These are phyloP conservation scores for Coptotermes formosanus DNA, from an alignment of 1,140 invertebrate genomes.

Conservation along the genomic window DNA sequence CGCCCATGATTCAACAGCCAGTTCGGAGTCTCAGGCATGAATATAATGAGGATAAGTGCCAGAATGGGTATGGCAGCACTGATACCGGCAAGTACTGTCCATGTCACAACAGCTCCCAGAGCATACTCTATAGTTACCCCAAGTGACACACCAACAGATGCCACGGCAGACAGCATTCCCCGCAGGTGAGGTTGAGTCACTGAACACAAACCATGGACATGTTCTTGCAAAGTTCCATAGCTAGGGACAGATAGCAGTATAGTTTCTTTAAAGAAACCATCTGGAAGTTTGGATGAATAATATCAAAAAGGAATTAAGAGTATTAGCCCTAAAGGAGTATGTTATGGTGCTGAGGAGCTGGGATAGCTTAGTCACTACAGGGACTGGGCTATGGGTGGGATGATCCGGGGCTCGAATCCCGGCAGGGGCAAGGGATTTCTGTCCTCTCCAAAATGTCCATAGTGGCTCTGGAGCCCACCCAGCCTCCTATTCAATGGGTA, in stretches of 20 bases:
- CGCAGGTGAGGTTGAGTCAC: constrained; percentile 67
- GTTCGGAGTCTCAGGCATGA: constrained; percentile 70
- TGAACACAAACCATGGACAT: constrained; percentile 24
- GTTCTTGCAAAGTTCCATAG: constrained; percentile 18
- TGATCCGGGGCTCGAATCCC: too few species aligned
- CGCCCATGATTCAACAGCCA: constrained; percentile 64
- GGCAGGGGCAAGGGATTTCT: too few species aligned
- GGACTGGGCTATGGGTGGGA: too few species aligned
- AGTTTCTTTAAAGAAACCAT: constrained; percentile 9
- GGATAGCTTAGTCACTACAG: too few species aligned
- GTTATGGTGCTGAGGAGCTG: too few species aligned
- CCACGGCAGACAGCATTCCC: constrained; percentile 63
- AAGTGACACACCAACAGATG: constrained; percentile 53
- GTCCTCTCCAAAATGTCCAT: too few species aligned
- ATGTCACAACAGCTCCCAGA: constrained; percentile 57
- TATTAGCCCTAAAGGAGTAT: neutral
- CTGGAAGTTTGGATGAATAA: neutral
- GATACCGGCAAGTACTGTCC: constrained; percentile 60
- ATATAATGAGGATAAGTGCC: constrained; percentile 58
- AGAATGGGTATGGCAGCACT: constrained; percentile 58
- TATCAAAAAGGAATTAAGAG: neutral
- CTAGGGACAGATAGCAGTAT: neutral
- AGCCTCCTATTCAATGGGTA: too few species aligned
- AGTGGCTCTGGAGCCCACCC: too few species aligned
- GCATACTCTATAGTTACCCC: constrained; percentile 56